Base-by-base conservation (phyloP, 2,888 invertebrate genomes). In the Meiosimyza decipiens region DNA sequence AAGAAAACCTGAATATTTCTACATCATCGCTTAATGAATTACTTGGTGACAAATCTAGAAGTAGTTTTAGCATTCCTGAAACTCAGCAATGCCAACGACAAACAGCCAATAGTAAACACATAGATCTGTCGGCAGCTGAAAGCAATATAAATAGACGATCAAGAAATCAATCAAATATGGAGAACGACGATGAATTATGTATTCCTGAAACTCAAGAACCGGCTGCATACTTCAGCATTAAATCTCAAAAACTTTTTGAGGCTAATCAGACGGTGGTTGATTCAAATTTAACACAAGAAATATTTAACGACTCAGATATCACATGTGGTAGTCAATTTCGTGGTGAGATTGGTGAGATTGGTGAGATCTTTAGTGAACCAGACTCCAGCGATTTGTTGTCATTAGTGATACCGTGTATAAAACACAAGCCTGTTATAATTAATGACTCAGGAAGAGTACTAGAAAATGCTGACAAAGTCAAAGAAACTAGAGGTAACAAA, bases 191-290 rank as follows among this genome's bases (percentile, higher is more conserved):
- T 54, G 80, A 81, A 9, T 79, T 79, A 54, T 81, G 78, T 71
- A 80, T 83, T 71, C 83, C 83, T 28, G 83, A 82, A 76, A 83
- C 83, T 0, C 83, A 83, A 74, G 81, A 81, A 63, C 67, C 77
- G 2, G 59, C 72, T 4, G 49, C 51, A 6, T 13, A 11, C 22
- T 9, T 51, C 3, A 57, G 13, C 2, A 72, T 40, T 28, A 59
- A 71, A 60, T 62, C n/a, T 16, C 64, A 33, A 6, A 66, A 50
- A 13, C 47, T 33, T 3, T 16, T 28, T 3, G 12, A 60, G 4
- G 28, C 47, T 9, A 50, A 13, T 13, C 65, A 66, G 11, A 12
- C 50, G 1, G 47, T 40, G n/a, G 6, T 63, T 2, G 40, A 70
- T 6, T n/a, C 18, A 15, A 70, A 70, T 70, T 63, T 75, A 6